Evolutionary conservation across 1,140 invertebrate genomes (phyloP).

Genomic region (Scaptodrosophila lebanonensis): DNA sequence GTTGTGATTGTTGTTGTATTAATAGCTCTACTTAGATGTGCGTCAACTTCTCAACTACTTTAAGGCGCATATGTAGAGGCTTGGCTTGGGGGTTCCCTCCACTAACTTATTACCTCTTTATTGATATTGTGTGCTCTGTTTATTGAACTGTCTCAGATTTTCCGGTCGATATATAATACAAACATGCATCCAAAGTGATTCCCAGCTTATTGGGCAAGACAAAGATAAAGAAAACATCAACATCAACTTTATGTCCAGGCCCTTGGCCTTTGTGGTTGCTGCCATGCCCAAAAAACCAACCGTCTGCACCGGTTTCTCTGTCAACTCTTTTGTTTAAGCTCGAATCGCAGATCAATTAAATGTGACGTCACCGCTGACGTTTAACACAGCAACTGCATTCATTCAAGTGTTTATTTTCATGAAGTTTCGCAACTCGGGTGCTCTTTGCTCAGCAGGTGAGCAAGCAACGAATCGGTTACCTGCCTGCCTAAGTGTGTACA

Average conservation of each 20-base stretch:
- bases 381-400: too few species aligned
- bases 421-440: too few species aligned
- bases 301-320: constrained; percentile 25
- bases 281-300: too few species aligned
- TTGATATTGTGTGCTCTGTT: not conserved
- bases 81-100: constrained; percentile 9
- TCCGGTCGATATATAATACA: too few species aligned
- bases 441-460: too few species aligned
- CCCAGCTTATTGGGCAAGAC: too few species aligned
- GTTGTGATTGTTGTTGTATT: not conserved
- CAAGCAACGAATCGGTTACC: too few species aligned
- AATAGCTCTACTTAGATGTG: not conserved
- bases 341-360: not conserved
- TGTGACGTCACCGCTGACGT: constrained; percentile 60
- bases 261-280: constrained; percentile 1
- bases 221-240: constrained; percentile 6
- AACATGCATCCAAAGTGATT: constrained; percentile 10
- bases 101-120: not conserved
- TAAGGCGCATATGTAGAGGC: constrained; percentile 37
- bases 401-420: too few species aligned
- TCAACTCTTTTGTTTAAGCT: constrained; percentile 7
- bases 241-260: not conserved
- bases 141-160: constrained; percentile 23
- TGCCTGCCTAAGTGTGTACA: too few species aligned
- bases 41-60: too few species aligned